These are phyloP conservation scores for Spatulosminthurus flaviceps DNA, from an alignment of 2,888 invertebrate species.

Conservation along the genomic window DNA sequence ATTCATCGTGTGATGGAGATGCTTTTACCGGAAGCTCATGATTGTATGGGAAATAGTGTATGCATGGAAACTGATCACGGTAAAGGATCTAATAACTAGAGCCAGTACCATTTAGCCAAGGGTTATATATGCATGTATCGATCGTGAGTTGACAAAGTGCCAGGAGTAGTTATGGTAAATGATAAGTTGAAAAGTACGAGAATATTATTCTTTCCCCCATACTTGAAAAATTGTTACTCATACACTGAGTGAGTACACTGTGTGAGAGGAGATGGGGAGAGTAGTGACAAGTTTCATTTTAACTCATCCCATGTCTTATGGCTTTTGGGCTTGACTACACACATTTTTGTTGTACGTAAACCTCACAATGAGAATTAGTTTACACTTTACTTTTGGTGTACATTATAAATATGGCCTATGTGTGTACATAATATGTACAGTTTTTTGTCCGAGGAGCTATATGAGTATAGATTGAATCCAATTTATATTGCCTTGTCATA, in stretches of 20 bases:
- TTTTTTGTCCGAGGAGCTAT: too few species aligned
- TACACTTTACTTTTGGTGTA: neutral
- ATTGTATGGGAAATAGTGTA: too few species aligned
- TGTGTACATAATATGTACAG: too few species aligned
- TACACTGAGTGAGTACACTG: neutral
- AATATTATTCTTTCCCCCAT: conserved; percentile 40
- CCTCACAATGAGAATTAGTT: neutral
- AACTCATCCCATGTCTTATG: neutral
- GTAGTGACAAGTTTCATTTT: conserved; percentile 6
- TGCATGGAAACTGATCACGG: neutral
- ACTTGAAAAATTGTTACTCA: conserved; percentile 38
- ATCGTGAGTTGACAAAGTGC: conserved; percentile 41
- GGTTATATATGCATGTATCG: conserved; percentile 16
- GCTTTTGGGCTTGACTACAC: neutral
- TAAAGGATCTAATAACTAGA: neutral
- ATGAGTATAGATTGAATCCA: neutral
- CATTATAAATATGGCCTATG: neutral
- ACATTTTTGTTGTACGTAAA: neutral
- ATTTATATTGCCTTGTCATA: conserved; percentile 14
- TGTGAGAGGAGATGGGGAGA: neutral
- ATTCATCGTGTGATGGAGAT: too few species aligned
- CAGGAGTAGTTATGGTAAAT: conserved; percentile 43
- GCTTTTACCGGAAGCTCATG: too few species aligned
- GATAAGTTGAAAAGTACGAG: conserved; percentile 39
- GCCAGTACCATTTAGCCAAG: neutral